Conservation (phyloP, 2,888 invertebrate genomes). For the Pandemis heparana region DNA sequence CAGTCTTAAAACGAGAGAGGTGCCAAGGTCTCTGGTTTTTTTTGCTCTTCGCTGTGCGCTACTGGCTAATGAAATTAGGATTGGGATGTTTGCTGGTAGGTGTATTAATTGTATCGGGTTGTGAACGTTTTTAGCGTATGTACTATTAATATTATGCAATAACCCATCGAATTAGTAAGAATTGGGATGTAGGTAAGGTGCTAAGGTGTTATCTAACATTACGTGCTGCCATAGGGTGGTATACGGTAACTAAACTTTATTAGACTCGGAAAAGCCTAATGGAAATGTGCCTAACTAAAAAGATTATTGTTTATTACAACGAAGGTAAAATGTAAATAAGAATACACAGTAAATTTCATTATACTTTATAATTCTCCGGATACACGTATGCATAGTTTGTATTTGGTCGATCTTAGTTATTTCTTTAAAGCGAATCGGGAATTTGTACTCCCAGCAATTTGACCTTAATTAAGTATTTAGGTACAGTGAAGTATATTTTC, state of each 20-base stretch:
- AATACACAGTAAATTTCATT: too few species aligned
- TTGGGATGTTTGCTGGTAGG: background rate
- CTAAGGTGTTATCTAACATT: background rate
- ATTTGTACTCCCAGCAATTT: background rate
- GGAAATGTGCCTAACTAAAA: too few species aligned
- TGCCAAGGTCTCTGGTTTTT: constrained; percentile 66
- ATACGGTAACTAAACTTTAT: too few species aligned
- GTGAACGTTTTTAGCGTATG: background rate
- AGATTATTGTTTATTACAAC: too few species aligned
- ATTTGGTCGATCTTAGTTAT: background rate
- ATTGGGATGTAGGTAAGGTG: constrained; percentile 3
- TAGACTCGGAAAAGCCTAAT: too few species aligned
- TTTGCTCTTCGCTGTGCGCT: constrained; percentile 48
- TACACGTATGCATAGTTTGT: too few species aligned
- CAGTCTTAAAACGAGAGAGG: constrained; percentile 56
- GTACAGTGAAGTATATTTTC: too few species aligned
- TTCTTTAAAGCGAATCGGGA: background rate
- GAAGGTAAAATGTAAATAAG: too few species aligned
- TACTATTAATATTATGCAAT: background rate
- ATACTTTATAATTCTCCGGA: too few species aligned
- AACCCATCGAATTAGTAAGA: background rate
- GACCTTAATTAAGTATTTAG: background rate
- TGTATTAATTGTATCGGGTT: background rate
- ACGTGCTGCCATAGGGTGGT: background rate
- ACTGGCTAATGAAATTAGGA: constrained; percentile 29